A percentile compares a stretch with the other conserved stretches of the same genome.
Conservation (phyloP, 1,140 invertebrate species). For the Drosophila tropicalis region DNA sequence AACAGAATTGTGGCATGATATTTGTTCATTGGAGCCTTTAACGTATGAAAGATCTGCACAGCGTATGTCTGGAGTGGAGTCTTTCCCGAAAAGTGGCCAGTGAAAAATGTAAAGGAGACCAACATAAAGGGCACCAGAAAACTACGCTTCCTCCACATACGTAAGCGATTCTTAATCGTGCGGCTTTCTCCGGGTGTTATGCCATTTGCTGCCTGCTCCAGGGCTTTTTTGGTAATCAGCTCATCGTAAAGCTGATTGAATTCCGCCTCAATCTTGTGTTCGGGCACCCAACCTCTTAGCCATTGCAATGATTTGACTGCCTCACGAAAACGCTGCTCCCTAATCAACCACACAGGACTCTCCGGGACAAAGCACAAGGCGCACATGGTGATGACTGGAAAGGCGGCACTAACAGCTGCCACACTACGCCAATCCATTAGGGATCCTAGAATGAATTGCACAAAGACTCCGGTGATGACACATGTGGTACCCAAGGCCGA, state of each 20-base stretch:
- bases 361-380: constrained; percentile 89
- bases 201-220: constrained; percentile 56
- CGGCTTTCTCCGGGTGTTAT: constrained; percentile 21
- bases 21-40: constrained; percentile 89
- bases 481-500: constrained; percentile 89
- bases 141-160: constrained; percentile 73
- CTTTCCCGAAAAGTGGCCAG: constrained; percentile 89
- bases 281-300: constrained; percentile 87
- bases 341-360: constrained; percentile 90
- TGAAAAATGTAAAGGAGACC: constrained; percentile 87
- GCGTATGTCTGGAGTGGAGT: constrained; percentile 89
- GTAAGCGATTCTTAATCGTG: constrained; percentile 46
- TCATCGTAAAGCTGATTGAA: constrained; percentile 84
- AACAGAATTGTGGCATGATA: constrained; percentile 89
- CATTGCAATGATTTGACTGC: constrained; percentile 86
- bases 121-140: constrained; percentile 87
- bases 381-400: constrained; percentile 87
- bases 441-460: constrained; percentile 88
- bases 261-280: constrained; percentile 85
- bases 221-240: constrained; percentile 75
- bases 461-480: constrained; percentile 89
- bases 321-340: constrained; percentile 85
- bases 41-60: constrained; percentile 87
- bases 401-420: constrained; percentile 87
- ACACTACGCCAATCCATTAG: constrained; percentile 88